These are phyloP conservation scores for Geococcyx californianus DNA, from an alignment of 2,113 vertebrate species.

Conservation along the genomic window DNA sequence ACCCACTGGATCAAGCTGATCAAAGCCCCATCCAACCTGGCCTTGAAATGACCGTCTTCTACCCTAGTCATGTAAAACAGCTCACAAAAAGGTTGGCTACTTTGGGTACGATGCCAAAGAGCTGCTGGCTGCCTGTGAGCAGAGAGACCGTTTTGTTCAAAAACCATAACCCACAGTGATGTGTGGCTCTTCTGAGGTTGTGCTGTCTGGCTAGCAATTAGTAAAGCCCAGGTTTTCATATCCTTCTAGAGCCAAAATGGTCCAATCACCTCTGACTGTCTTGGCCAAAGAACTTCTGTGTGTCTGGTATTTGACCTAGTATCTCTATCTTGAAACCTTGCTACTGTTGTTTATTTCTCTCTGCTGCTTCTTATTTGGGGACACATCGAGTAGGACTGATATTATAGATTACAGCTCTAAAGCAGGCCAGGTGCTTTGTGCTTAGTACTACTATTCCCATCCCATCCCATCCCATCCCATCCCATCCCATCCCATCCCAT, in stretches of 20 bases:
- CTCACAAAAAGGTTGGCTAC: not conserved
- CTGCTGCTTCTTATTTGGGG: not conserved
- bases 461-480: too few species aligned
- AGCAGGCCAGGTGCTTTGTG: not conserved
- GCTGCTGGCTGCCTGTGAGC: not conserved
- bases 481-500: too few species aligned
- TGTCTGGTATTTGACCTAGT: not conserved
- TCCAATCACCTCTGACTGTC: not conserved
- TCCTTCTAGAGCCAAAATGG: not conserved
- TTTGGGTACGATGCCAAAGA: not conserved
- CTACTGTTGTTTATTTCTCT: not conserved
- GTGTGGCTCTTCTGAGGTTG: rapidly evolving
- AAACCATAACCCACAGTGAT: rapidly evolving
- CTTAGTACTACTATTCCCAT: not conserved
- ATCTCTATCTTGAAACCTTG: not conserved
- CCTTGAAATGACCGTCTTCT: not conserved
- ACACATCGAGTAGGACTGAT: not conserved
- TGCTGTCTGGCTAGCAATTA: not conserved
- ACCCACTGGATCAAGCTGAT: too few species aligned
- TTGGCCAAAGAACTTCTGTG: not conserved
- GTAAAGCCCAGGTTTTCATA: not conserved
- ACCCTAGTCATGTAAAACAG: rapidly evolving
- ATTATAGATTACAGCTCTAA: not conserved
- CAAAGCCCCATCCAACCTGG: too few species aligned
- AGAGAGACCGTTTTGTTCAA: not conserved